A percentile compares a stretch with the other conserved stretches of the same genome.
phyloP scores from a whole-genome alignment of 2,888 invertebrate species.

The Pilophorus perplexus region DNA sequence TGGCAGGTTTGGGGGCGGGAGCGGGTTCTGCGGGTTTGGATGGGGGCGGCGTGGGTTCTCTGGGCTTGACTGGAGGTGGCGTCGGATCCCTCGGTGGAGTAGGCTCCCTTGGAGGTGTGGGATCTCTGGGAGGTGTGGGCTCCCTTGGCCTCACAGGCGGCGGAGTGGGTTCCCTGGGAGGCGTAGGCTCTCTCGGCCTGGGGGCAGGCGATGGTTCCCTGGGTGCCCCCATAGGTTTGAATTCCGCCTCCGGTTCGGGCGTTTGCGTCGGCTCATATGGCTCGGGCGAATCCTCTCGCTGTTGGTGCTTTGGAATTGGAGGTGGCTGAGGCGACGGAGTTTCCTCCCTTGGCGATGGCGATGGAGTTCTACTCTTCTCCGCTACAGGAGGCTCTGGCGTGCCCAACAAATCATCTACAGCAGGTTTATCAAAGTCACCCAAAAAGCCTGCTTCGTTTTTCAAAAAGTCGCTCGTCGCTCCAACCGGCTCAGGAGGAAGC shows the following conservation, averaged over 20 bases:
- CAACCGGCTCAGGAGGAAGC: slow-evolving; percentile 51
- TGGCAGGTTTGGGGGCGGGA: slow-evolving; percentile 16
- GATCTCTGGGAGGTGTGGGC: slow-evolving; percentile 1
- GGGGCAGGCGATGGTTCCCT: slow-evolving; percentile 23
- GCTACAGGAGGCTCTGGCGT: background rate
- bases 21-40: slow-evolving; percentile 13
- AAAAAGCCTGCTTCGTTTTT: slow-evolving; percentile 38
- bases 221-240: slow-evolving; percentile 5
- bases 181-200: slow-evolving; percentile 12
- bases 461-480: slow-evolving; percentile 44
- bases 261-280: slow-evolving; percentile 38
- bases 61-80: background rate
- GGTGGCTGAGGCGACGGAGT: slow-evolving; percentile 36
- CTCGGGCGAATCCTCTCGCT: slow-evolving; percentile 16
- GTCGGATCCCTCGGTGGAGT: slow-evolving; percentile 7
- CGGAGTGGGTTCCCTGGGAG: slow-evolving; percentile 10
- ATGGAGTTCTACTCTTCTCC: slow-evolving; percentile 17
- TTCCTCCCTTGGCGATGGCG: slow-evolving; percentile 8
- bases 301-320: slow-evolving; percentile 35
- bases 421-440: slow-evolving; percentile 6
- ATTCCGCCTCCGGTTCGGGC: slow-evolving; percentile 23
- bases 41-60: slow-evolving; percentile 1
- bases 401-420: slow-evolving; percentile 14
- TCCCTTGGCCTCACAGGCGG: slow-evolving; percentile 1
- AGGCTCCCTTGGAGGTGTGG: background rate